Evolutionary conservation across 1,140 invertebrate species (phyloP), one percentile per base, ranked within the genome.

Genomic region (Drosophila asahinai): DNA sequence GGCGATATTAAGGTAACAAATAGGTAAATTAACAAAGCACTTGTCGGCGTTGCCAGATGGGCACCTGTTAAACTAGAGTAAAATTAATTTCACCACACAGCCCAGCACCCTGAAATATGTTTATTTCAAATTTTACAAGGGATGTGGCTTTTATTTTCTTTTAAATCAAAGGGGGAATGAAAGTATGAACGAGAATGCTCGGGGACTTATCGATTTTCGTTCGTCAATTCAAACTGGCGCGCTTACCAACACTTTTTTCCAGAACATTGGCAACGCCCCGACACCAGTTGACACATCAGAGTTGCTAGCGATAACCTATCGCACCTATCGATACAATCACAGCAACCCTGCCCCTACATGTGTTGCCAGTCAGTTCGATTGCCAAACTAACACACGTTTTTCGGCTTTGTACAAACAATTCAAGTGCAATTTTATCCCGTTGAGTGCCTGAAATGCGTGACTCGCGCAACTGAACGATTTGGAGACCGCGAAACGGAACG

Each of bases 321-420:
- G 40, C 43, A 58, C 22, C 30, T 30, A 49, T 58, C 65, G 57
- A 65, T 14, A 38, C 2, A 3, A 9, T 2, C 47, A 1, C 33
- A 36, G 33, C 80, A 79, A n/a, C 77, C 42, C 77, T 77, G 17
- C 2, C 4, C 12, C 0, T 51, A 6, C 58, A 67, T 81, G 83
- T 67, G 83, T 62, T 82, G 83, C 64, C 76, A 68, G 75, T 79
- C 48, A 51, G 27, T 30, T 14, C 54, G 81, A 81, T 42, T 48
- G 47, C 45, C 43, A 48, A 48, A 45, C 72, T 67, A 76, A 64
- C 54, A 86, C 65, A 64, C 83, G 70, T 80, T 83, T 86, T 76
- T 66, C 36, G 48, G 43, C 51, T 67, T 82, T 86, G 70, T 82
- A 55, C 58, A 76, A 83, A 60, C 70, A 76, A 55, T 81, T 78